These are phyloP conservation scores for Drymonia ruficornis DNA, from an alignment of 2,888 invertebrate genomes.

Conservation along the genomic window DNA sequence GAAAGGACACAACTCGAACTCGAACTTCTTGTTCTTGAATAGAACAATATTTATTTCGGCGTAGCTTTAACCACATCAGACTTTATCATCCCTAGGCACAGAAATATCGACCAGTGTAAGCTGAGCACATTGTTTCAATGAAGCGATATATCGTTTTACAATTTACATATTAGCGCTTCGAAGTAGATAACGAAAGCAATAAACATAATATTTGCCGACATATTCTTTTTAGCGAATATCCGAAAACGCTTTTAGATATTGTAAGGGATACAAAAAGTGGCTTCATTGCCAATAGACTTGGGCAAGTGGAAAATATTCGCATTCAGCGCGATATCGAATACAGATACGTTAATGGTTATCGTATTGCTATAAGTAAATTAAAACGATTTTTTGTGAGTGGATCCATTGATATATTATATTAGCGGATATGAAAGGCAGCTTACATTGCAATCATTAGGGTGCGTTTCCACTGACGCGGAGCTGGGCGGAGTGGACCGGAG, in stretches of 20 bases:
- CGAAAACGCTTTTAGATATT: constrained; percentile 1
- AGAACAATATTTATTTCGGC: no score
- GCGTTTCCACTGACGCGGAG: no score
- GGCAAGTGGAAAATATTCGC: background rate
- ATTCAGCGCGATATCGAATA: background rate
- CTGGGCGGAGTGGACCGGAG: no score
- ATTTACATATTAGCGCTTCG: no score
- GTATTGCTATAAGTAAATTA: no score
- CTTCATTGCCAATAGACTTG: background rate
- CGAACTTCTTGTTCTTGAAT: no score
- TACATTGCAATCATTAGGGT: no score
- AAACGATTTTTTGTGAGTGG: no score
- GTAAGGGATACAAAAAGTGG: constrained; percentile 2
- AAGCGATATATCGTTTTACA: background rate
- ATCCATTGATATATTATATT: no score
- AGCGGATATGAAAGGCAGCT: no score
- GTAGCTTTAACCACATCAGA: no score
- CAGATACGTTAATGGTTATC: background rate
- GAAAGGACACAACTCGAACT: no score
- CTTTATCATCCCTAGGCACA: background rate
- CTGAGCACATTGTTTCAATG: background rate
- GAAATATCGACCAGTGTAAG: background rate
- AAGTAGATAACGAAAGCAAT: background rate
- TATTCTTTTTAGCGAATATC: background rate
- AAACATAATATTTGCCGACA: background rate